These are phyloP conservation scores for Yponomeuta plumbellus DNA, from an alignment of 2,888 invertebrate genomes.

Conservation along the genomic window DNA sequence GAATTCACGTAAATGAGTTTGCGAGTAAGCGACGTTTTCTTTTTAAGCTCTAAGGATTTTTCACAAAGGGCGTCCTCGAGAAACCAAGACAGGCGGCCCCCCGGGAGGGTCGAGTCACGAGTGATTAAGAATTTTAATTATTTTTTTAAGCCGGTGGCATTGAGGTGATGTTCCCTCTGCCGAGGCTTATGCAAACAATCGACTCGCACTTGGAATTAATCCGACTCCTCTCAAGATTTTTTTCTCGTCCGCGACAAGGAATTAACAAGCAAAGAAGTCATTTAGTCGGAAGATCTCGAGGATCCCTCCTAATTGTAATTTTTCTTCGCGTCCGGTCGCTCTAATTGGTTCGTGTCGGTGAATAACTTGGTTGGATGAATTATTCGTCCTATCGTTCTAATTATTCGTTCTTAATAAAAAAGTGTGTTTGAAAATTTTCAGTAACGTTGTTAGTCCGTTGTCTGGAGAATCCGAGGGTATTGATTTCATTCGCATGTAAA, in stretches of 20 bases:
- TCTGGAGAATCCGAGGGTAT: too few species aligned
- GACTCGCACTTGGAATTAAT: slow-evolving; percentile 76
- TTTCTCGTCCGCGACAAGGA: slow-evolving; percentile 71
- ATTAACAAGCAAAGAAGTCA: slow-evolving; percentile 77
- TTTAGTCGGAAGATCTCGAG: slow-evolving; percentile 74
- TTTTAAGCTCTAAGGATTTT: slow-evolving; percentile 28
- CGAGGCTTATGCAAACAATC: slow-evolving; percentile 76
- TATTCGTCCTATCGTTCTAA: slow-evolving; percentile 29
- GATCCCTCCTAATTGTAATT: slow-evolving; percentile 73
- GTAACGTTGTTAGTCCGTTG: too few species aligned
- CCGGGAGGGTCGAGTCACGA: slow-evolving; percentile 68
- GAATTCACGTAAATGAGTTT: slow-evolving; percentile 46
- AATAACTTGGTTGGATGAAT: slow-evolving; percentile 59
- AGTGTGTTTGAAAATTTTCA: too few species aligned
- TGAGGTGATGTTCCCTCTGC: slow-evolving; percentile 71
- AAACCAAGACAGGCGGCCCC: slow-evolving; percentile 51
- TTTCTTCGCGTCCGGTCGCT: slow-evolving; percentile 60
- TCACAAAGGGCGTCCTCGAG: slow-evolving; percentile 23
- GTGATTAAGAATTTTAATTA: slow-evolving; percentile 77
- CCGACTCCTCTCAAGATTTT: slow-evolving; percentile 54
- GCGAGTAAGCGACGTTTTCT: slow-evolving; percentile 38
- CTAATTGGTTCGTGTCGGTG: slow-evolving; percentile 69
- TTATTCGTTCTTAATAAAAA: background rate
- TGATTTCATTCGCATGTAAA: too few species aligned
- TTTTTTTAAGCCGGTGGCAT: slow-evolving; percentile 76